phyloP scores from a whole-genome alignment of 2,113 vertebrate species.

The Scopus umbretta region DNA sequence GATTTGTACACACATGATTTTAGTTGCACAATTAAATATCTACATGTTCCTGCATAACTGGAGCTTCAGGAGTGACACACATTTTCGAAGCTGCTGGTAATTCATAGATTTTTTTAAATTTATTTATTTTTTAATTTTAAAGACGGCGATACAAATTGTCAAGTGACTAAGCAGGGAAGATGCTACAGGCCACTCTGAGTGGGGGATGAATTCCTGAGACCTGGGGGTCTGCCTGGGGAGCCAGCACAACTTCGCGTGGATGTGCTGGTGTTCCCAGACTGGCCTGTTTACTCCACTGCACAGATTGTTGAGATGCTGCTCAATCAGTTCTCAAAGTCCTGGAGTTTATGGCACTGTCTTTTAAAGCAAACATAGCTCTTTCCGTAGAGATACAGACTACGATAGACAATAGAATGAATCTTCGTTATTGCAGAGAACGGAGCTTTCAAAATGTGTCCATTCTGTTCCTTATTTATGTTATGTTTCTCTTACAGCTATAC shows the following conservation, averaged over 20 bases:
- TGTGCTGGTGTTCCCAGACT: background rate
- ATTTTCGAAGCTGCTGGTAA: background rate
- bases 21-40: background rate
- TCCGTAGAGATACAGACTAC: background rate
- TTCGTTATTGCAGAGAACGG: background rate
- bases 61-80: background rate
- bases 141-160: background rate
- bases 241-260: background rate
- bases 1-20: background rate
- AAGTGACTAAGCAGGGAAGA: background rate
- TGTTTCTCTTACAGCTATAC: slow-evolving; percentile 75
- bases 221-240: background rate
- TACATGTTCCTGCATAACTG: background rate
- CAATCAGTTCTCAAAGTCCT: background rate
- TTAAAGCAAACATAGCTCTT: background rate
- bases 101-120: background rate
- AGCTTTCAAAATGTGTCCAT: background rate
- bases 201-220: background rate
- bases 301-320: background rate
- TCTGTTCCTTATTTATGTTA: background rate
- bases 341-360: background rate
- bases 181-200: background rate
- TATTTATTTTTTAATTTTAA: background rate
- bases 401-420: background rate
- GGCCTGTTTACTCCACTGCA: background rate